A percentile compares a stretch with the other conserved stretches of the same genome.
Conservation (phyloP, 2,113 vertebrate species). For the Ginglymostoma cirratum region DNA sequence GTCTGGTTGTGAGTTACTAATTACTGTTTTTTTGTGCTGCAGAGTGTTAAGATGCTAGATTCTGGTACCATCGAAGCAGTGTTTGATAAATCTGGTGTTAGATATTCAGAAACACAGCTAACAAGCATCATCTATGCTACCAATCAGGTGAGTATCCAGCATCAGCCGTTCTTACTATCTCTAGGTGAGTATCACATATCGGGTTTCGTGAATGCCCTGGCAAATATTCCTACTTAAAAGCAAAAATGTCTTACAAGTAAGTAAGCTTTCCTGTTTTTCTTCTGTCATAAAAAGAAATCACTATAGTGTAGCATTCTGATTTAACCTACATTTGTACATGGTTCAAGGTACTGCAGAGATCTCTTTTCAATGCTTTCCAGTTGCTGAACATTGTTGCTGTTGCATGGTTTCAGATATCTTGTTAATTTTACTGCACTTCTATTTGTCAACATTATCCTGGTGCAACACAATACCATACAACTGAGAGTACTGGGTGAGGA, state of each 20-base stretch:
- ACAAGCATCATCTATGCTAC: conserved; percentile 53
- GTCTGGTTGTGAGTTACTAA: neutral
- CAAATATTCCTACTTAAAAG: neutral
- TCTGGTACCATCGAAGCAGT: conserved; percentile 59
- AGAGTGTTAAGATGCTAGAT: conserved; percentile 58
- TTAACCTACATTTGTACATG: neutral
- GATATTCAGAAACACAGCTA: conserved; percentile 61
- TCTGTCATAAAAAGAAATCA: neutral
- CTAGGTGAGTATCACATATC: neutral
- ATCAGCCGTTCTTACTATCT: too few relatives aligned
- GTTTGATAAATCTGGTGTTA: conserved; percentile 61
- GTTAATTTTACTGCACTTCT: neutral
- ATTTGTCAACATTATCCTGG: neutral
- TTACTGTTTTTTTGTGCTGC: conserved; percentile 38
- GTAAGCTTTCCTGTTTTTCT: neutral
- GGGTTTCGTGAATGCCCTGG: neutral
- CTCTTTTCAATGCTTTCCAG: neutral
- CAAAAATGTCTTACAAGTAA: neutral
- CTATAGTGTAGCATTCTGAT: neutral
- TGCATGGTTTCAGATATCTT: neutral
- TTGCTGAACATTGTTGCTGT: neutral
- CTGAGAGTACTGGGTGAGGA: neutral
- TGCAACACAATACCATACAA: neutral
- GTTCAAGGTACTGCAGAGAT: neutral
- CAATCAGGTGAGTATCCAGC: neutral